A percentile compares a stretch with the other conserved stretches of the same genome.
phyloP scores from a whole-genome alignment of 2,888 invertebrate species.

The Spilosoma lubricipeda region DNA sequence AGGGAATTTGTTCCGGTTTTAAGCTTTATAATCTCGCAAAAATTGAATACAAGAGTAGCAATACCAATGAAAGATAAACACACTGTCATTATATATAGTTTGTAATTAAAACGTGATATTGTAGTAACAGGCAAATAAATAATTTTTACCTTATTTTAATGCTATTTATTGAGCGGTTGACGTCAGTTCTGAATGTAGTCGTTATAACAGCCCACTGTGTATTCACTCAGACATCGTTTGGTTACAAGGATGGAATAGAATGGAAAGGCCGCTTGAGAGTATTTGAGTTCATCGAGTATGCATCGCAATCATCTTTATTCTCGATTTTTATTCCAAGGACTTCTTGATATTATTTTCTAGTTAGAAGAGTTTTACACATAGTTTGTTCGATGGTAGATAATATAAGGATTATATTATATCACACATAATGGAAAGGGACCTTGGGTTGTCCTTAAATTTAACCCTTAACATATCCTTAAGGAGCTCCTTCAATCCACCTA shows the following conservation, averaged over 20 bases:
- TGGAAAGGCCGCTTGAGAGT: constrained; percentile 20
- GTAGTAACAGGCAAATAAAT: constrained; percentile 4
- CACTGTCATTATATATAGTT: neutral
- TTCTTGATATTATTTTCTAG: neutral
- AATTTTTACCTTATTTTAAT: constrained; percentile 14
- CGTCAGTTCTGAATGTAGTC: constrained; percentile 5
- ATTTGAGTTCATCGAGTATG: constrained; percentile 15
- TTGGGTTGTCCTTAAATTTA: neutral
- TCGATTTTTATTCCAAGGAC: constrained; percentile 8
- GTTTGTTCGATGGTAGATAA: neutral
- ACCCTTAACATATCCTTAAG: neutral
- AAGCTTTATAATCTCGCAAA: constrained; percentile 47
- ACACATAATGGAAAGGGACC: neutral
- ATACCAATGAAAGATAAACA: neutral
- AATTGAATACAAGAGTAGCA: constrained; percentile 26
- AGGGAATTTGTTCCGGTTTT: constrained; percentile 54
- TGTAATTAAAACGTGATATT: neutral
- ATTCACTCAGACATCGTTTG: constrained; percentile 11
- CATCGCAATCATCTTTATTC: constrained; percentile 11
- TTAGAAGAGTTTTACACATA: neutral
- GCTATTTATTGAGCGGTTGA: constrained; percentile 10
- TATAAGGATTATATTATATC: neutral
- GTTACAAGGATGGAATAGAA: constrained; percentile 6
- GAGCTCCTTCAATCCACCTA: neutral
- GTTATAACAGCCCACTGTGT: constrained; percentile 4